These are phyloP conservation scores for Ectemnius continuus DNA, from an alignment of 2,888 invertebrate genomes.

Conservation along the genomic window DNA sequence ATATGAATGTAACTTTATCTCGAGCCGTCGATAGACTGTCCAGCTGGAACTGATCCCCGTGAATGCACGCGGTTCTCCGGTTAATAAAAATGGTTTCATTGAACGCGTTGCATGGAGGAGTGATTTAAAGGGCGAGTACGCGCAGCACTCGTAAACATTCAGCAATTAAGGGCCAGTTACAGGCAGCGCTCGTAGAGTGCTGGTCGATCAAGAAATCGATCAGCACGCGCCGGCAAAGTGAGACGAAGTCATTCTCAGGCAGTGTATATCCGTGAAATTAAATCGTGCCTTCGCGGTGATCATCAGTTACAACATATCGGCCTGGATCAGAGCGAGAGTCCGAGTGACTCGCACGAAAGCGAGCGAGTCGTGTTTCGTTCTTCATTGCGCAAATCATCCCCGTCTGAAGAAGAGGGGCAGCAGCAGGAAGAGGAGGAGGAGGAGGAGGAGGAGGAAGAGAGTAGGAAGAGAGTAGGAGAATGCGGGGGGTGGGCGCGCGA, in stretches of 20 bases:
- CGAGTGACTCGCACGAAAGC: slow-evolving; percentile 56
- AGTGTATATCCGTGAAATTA: slow-evolving; percentile 66
- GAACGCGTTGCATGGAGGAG: background rate
- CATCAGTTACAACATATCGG: slow-evolving; percentile 62
- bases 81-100: slow-evolving; percentile 14
- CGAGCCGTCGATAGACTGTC: no score
- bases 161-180: slow-evolving; percentile 36
- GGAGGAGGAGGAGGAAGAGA: no score
- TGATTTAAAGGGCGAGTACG: slow-evolving; percentile 6
- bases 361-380: slow-evolving; percentile 56
- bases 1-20: no score
- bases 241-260: slow-evolving; percentile 46
- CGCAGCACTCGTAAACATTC: slow-evolving; percentile 33
- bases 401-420: slow-evolving; percentile 19
- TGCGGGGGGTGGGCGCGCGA: slow-evolving; percentile 26
- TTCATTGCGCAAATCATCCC: slow-evolving; percentile 69
- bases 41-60: no score
- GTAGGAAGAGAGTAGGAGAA: no score
- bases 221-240: slow-evolving; percentile 34
- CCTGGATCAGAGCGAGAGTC: slow-evolving; percentile 17
- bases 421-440: background rate
- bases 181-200: slow-evolving; percentile 17
- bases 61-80: no score
- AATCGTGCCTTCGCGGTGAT: slow-evolving; percentile 62
- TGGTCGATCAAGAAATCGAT: slow-evolving; percentile 50